A percentile compares a stretch with the other conserved stretches of the same genome.
phyloP scores from a whole-genome alignment of 2,797 vertebrate genomes.

The Galago senegalensis region DNA sequence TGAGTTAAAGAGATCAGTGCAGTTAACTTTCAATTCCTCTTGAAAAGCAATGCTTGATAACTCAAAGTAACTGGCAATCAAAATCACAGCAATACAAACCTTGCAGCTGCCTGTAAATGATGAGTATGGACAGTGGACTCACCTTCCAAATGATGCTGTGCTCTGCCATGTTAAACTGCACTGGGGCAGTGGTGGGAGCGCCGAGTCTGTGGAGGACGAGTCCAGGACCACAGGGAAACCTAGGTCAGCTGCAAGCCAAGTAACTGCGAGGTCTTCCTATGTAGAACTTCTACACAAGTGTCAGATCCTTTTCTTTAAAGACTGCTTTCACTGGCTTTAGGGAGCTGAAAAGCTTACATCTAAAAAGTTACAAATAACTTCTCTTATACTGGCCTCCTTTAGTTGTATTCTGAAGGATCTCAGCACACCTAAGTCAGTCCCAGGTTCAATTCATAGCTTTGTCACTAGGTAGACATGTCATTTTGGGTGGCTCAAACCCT shows the following conservation, averaged over 20 bases:
- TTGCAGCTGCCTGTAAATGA: not conserved
- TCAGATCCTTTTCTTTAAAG: not conserved
- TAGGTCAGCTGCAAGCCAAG: not conserved
- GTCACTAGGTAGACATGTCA: not conserved
- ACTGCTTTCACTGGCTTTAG: not conserved
- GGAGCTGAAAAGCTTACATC: not conserved
- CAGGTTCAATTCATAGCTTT: not conserved
- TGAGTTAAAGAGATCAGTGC: not conserved
- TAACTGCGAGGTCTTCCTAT: not conserved
- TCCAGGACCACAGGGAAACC: conserved; percentile 45
- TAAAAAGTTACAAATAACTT: not conserved
- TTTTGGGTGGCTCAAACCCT: not conserved
- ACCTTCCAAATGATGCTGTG: not conserved
- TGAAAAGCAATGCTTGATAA: not conserved
- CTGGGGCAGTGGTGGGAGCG: too few species aligned
- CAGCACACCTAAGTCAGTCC: not conserved
- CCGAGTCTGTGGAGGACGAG: not conserved
- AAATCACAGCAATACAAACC: not conserved
- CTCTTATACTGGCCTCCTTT: not conserved
- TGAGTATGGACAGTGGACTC: not conserved
- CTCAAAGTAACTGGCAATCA: not conserved
- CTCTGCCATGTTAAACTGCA: not conserved
- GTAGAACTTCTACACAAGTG: conserved; percentile 22
- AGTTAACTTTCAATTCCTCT: not conserved
- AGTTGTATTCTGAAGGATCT: not conserved